These are phyloP conservation scores for Trialeurodes vaporariorum DNA, from an alignment of 1,140 invertebrate genomes.

Conservation along the genomic window DNA sequence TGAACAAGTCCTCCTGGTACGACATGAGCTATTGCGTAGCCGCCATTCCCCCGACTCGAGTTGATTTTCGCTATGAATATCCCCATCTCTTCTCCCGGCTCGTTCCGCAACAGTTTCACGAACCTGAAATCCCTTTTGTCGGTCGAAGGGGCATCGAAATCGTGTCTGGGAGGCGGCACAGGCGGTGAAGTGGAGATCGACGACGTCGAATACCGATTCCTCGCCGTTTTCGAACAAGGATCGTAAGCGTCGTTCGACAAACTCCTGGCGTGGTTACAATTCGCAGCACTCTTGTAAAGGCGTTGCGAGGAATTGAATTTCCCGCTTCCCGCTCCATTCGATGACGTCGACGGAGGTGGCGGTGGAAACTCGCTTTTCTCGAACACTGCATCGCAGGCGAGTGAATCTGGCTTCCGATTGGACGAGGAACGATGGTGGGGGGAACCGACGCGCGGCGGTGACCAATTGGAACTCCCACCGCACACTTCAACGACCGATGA, in stretches of 20 bases:
- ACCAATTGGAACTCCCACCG: too few relatives aligned
- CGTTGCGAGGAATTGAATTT: too few relatives aligned
- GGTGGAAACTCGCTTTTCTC: too few relatives aligned
- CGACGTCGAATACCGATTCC: slow-evolving; percentile 5
- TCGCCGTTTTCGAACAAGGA: slow-evolving; percentile 13
- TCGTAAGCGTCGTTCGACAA: slow-evolving; percentile 13
- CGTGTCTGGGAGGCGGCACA: slow-evolving; percentile 13
- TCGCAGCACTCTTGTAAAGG: too few relatives aligned
- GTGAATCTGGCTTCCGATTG: not conserved
- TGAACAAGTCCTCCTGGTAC: slow-evolving; percentile 64
- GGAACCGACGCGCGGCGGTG: too few relatives aligned
- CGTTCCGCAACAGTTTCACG: slow-evolving; percentile 51
- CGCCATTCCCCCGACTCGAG: slow-evolving; percentile 47
- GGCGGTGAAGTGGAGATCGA: slow-evolving; percentile 13
- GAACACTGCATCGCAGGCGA: not conserved
- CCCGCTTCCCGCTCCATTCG: too few relatives aligned
- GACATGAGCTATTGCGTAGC: slow-evolving; percentile 72
- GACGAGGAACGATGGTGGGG: slow-evolving; percentile 28
- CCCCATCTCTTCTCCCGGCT: slow-evolving; percentile 57
- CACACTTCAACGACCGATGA: slow-evolving; percentile 52
- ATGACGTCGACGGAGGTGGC: too few relatives aligned
- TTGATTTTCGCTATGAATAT: slow-evolving; percentile 72
- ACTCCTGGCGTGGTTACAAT: slow-evolving; percentile 11
- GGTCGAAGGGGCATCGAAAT: slow-evolving; percentile 22
- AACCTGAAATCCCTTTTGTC: slow-evolving; percentile 38